Evolutionary conservation across 2,113 vertebrate genomes (phyloP).

Genomic region (Phrynocephalus versicolor): DNA sequence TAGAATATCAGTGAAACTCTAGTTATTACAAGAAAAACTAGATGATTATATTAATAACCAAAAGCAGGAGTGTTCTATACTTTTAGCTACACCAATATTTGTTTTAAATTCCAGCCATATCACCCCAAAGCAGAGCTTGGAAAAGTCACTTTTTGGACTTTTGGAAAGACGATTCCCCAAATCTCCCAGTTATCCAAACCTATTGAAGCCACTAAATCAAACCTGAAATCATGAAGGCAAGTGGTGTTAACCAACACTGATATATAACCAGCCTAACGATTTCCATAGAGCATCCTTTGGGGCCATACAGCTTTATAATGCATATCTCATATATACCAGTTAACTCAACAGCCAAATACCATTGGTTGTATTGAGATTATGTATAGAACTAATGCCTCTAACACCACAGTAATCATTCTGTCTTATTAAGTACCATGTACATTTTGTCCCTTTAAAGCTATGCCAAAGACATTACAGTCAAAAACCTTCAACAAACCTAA

Average conservation of each 20-base stretch:
- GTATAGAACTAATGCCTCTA: neutral
- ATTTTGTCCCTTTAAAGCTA: neutral
- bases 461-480: neutral
- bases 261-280: neutral
- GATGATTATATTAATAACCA: conserved; percentile 19
- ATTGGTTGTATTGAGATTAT: neutral
- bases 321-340: neutral
- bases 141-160: no score
- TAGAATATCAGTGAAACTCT: neutral
- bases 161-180: no score
- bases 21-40: conserved; percentile 30
- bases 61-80: conserved; percentile 59
- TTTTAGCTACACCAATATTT: conserved; percentile 56
- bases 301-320: neutral
- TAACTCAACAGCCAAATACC: neutral
- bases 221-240: conserved; percentile 54
- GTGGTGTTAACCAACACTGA: conserved; percentile 9
- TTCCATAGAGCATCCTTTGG: neutral
- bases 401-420: neutral
- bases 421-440: neutral
- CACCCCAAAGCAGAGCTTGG: conserved; percentile 57
- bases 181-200: neutral
- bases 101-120: conserved; percentile 54
- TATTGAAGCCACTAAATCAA: conserved; percentile 59
- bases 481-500: neutral